phyloP scores from a whole-genome alignment of 2,113 vertebrate genomes.

The Saguinus imperator region DNA sequence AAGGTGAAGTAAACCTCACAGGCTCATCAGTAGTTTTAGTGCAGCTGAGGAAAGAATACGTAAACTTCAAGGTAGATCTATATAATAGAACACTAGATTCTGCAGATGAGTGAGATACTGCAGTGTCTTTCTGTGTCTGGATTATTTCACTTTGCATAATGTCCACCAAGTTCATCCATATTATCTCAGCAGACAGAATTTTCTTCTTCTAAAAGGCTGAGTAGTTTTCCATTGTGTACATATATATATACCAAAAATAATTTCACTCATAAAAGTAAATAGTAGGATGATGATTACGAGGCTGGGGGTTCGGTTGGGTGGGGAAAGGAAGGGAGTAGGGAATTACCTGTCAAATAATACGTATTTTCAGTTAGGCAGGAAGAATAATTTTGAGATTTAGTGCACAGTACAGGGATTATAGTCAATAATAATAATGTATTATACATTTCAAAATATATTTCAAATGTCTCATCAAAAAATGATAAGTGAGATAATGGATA shows the following conservation, averaged over 20 bases:
- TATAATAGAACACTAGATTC: not conserved
- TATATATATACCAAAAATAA: not conserved
- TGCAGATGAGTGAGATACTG: not conserved
- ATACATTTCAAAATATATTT: not conserved
- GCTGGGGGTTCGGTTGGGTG: not conserved
- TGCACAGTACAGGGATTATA: not conserved
- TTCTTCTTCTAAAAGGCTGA: not conserved
- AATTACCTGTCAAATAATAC: not conserved
- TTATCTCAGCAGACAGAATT: not conserved
- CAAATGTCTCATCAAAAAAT: not conserved
- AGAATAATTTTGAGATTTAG: not conserved
- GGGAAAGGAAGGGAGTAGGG: no score
- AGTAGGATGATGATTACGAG: not conserved
- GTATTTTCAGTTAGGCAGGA: not conserved
- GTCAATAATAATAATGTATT: not conserved
- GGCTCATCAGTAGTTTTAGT: not conserved
- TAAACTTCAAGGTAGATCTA: not conserved
- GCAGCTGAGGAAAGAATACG: not conserved
- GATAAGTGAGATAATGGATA: not conserved
- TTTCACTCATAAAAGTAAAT: not conserved
- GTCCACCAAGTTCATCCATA: not conserved
- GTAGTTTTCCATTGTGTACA: not conserved
- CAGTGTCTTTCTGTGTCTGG: not conserved
- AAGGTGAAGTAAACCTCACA: not conserved
- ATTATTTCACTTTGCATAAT: not conserved